Percentiles rank a stretch among this genome's conserved stretches.
Conservation (phyloP, 92 coral and sea anemone species). For the Paramuricea clavata region DNA sequence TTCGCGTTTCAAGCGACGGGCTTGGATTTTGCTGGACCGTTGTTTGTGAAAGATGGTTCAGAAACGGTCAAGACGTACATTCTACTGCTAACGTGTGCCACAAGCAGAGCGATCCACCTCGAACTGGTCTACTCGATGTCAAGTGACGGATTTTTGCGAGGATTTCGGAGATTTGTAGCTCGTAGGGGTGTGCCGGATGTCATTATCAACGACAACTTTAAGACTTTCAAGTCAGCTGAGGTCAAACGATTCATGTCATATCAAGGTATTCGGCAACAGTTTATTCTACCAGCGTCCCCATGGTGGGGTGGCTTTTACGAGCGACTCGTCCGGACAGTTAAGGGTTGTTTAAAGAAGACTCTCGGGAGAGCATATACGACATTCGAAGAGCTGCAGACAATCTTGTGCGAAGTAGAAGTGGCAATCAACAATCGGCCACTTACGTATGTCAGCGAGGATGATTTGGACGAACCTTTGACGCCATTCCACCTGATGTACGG, state of each 20-base stretch:
- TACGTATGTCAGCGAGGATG: constrained; percentile 49
- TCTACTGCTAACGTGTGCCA: neutral
- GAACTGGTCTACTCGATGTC: neutral
- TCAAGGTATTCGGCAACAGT: constrained; percentile 41
- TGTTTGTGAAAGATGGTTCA: neutral
- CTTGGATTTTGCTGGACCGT: neutral
- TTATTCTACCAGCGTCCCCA: constrained; percentile 41
- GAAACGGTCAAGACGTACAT: neutral
- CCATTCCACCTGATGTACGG: constrained; percentile 48
- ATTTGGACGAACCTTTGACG: constrained; percentile 23
- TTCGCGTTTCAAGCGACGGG: neutral
- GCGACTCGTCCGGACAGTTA: constrained; percentile 54
- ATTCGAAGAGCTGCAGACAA: constrained; percentile 42
- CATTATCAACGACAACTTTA: constrained; percentile 33
- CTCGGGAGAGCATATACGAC: constrained; percentile 20
- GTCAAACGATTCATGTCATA: constrained; percentile 33
- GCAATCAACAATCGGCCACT: constrained; percentile 43
- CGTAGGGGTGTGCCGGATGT: constrained; percentile 32
- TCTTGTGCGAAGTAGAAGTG: constrained; percentile 37
- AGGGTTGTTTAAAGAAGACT: constrained; percentile 52
- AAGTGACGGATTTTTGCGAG: constrained; percentile 29
- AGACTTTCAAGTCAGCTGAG: constrained; percentile 36
- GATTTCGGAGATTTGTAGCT: constrained; percentile 37
- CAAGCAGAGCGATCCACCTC: neutral
- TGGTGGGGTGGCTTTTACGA: constrained; percentile 66